Base-by-base conservation (phyloP, 1,140 invertebrate genomes). In the Drosophila triauraria region DNA sequence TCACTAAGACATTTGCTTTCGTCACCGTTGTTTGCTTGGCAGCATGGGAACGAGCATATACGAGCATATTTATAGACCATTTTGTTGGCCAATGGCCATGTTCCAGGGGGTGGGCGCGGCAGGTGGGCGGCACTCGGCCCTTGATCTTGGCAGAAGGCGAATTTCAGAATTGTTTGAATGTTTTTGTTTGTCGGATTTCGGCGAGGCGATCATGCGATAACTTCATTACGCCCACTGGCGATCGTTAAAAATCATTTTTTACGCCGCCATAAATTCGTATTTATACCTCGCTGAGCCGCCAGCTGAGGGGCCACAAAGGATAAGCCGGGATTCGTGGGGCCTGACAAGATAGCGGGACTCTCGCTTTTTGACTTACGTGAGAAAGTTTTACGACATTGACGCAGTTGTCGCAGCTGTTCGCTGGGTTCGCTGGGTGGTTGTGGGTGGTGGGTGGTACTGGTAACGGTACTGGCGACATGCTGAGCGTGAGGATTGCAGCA, bases 321-420 rank as follows among this genome's bases (percentile, higher is more conserved):
- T 56, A 57, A 72, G 63, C 74, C 63, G 43, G 68, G 74, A 57
- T 77, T 44, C 38, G 48, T 9, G 30, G 51, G 2, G 7, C 40
- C 9, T 59, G 63, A 57, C 82, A 76, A 67, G 50, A 85, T 78
- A 74, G 71, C 71, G 71, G 71, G 25, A 75, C 68, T 74, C 44
- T 61, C 43, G 35, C 42, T 68, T 58, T 86, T 88, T 87, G 85
- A 88, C 64, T 88, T 90, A 88, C 84, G 84, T 88, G 84, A 84
- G 84, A 88, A 90, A 78, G 58, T 81, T 90, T 87, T 81, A 88
- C 54, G 77, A 84, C 85, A 69, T 74, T 88, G 84, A 88, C 84
- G 84, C 74, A 88, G 54, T 68, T 78, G 51, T 10, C 51, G 74
- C 74, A 78, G 54, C 74, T 68, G 74, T 12, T 44, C 17, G 54